Conservation (phyloP, 2,113 vertebrate species). For the Xenopus tropicalis region DNA sequence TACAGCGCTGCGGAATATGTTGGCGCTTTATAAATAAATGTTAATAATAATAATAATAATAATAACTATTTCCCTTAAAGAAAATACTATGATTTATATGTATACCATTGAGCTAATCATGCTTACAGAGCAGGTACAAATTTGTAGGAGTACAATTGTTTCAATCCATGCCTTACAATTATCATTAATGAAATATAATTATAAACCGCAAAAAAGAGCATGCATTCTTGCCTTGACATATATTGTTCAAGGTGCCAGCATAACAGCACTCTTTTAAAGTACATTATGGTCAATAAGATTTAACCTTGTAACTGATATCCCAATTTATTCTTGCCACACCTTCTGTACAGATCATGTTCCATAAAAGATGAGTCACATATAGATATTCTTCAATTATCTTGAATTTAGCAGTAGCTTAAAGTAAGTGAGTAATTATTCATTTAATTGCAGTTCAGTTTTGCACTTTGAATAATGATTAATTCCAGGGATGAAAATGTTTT, state of each 20-base stretch:
- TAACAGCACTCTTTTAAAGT: constrained; percentile 18
- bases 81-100: too few relatives aligned
- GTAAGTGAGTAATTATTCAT: constrained; percentile 62
- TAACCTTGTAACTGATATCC: constrained; percentile 47
- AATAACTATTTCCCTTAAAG: too few relatives aligned
- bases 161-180: neutral
- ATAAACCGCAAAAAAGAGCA: neutral
- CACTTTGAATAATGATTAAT: constrained; percentile 41
- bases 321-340: constrained; percentile 49
- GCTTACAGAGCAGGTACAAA: neutral
- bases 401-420: constrained; percentile 63
- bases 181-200: neutral
- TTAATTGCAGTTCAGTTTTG: constrained; percentile 59
- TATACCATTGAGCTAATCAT: neutral
- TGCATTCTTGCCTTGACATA: neutral
- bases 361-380: constrained; percentile 55
- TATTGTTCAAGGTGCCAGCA: neutral
- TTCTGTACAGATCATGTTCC: constrained; percentile 53
- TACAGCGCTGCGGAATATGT: too few relatives aligned
- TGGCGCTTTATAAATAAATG: too few relatives aligned
- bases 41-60: too few relatives aligned
- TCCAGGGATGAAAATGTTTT: constrained; percentile 40
- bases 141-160: neutral
- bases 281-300: constrained; percentile 10
- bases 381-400: constrained; percentile 61